Evolutionary conservation across 2,888 invertebrate species (phyloP).

Genomic region (Protodeltote pygarga): DNA sequence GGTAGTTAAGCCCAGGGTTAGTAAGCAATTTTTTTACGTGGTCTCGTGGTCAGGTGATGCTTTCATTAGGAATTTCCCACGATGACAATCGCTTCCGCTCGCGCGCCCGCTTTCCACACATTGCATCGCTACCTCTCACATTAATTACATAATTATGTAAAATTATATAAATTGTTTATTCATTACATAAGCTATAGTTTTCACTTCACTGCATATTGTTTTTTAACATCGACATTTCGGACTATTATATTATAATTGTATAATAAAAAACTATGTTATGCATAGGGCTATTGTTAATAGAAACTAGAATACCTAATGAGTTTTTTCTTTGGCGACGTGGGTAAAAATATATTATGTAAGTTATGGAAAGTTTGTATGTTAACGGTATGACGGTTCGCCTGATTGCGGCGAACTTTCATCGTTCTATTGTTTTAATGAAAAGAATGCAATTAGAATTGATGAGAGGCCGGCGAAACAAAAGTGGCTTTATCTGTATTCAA

Average conservation of each 20-base stretch:
- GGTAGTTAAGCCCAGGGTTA: no score
- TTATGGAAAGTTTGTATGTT: conserved; percentile 17
- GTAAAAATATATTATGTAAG: conserved; percentile 28
- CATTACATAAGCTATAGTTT: conserved; percentile 44
- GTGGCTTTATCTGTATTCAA: no score
- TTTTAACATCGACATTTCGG: conserved; percentile 16
- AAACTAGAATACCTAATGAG: conserved; percentile 12
- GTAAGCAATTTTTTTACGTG: no score
- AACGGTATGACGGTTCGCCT: conserved; percentile 6
- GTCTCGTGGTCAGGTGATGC: no score
- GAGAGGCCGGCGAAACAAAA: neutral
- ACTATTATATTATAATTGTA: conserved; percentile 23
- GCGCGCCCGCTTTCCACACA: conserved; percentile 6
- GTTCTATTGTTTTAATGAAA: conserved; percentile 13
- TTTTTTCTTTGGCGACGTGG: conserved; percentile 10
- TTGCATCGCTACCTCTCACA: conserved; percentile 5
- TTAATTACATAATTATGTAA: conserved; percentile 49
- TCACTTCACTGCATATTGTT: conserved; percentile 48
- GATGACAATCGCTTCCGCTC: neutral
- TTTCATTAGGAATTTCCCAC: neutral
- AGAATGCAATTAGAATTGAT: neutral
- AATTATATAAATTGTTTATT: conserved; percentile 42
- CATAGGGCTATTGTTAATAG: conserved; percentile 10
- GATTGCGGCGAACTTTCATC: conserved; percentile 13
- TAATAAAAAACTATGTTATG: conserved; percentile 14